phyloP scores from a whole-genome alignment of 2,797 vertebrate species.

The Eutrigla gurnardus region DNA sequence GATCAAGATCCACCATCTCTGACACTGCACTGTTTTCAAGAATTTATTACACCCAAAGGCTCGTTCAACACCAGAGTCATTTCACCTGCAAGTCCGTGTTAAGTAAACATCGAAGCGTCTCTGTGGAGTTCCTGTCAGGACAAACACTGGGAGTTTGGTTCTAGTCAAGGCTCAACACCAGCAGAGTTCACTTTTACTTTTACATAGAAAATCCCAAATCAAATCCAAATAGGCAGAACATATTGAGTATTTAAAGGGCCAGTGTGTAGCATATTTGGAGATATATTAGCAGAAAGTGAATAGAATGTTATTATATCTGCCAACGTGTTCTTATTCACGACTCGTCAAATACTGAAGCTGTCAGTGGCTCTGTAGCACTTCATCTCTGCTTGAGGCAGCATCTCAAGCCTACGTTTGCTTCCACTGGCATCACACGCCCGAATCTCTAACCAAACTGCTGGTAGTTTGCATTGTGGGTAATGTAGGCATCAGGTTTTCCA shows the following conservation, averaged over 20 bases:
- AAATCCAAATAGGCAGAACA: too few species aligned
- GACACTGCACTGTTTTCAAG: not conserved
- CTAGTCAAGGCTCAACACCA: constrained; percentile 14
- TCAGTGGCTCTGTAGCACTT: too few species aligned
- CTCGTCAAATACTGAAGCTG: too few species aligned
- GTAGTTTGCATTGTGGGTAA: not conserved
- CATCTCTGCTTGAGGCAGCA: too few species aligned
- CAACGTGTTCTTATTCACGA: too few species aligned
- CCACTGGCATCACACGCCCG: too few species aligned
- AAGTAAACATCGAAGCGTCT: not conserved
- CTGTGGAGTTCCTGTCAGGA: not conserved
- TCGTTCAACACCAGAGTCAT: not conserved
- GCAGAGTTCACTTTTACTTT: constrained; percentile 9
- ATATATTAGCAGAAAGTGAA: too few species aligned
- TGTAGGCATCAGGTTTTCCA: not conserved
- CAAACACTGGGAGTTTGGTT: not conserved
- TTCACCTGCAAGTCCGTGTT: not conserved
- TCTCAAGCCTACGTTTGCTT: too few species aligned
- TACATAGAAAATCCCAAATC: not conserved
- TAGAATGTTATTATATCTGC: too few species aligned
- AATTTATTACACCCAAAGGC: not conserved
- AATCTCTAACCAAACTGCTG: too few species aligned
- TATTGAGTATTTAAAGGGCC: too few species aligned
- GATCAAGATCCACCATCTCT: constrained; percentile 9
- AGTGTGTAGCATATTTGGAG: too few species aligned